phyloP scores from a whole-genome alignment of 2,113 vertebrate genomes.

The Macquaria ambigua region DNA sequence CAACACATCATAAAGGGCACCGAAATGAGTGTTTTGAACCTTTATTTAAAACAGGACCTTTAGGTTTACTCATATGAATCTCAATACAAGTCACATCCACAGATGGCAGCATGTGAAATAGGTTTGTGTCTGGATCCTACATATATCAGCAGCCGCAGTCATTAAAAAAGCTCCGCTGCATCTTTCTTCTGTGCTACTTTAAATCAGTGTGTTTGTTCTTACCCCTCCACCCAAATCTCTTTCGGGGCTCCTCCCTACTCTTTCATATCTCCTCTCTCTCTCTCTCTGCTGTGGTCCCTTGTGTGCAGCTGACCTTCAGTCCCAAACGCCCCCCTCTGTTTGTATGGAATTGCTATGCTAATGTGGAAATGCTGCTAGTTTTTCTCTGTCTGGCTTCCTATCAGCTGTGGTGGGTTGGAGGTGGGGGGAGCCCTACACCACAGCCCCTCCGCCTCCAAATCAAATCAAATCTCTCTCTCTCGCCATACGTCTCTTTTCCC shows the following conservation, averaged over 20 bases:
- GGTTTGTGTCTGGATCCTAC: conserved; percentile 10
- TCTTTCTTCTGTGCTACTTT: conserved; percentile 79
- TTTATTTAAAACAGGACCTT: conserved; percentile 23
- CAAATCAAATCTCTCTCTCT: conserved; percentile 51
- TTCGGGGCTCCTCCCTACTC: conserved; percentile 17
- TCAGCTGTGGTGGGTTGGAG: conserved; percentile 50
- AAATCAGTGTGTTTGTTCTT: conserved; percentile 72
- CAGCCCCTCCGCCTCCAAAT: conserved; percentile 54
- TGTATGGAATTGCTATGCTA: conserved; percentile 71
- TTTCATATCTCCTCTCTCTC: conserved; percentile 23
- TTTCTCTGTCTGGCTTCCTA: conserved; percentile 58
- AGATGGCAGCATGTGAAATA: conserved; percentile 2
- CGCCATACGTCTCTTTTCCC: conserved; percentile 16
- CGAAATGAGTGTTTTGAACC: neutral
- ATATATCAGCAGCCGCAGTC: conserved; percentile 25
- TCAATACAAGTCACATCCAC: conserved; percentile 5
- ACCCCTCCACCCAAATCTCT: conserved; percentile 37
- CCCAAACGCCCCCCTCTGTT: conserved; percentile 48
- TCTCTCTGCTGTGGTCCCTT: conserved; percentile 42
- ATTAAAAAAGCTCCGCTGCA: conserved; percentile 81
- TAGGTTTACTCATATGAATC: conserved; percentile 21
- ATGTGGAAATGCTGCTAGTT: conserved; percentile 65
- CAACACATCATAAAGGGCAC: neutral
- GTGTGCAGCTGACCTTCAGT: conserved; percentile 68
- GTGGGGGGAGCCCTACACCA: conserved; percentile 6